Evolutionary conservation across 2,888 invertebrate genomes (phyloP).

Genomic region (Drepanosiphum platanoidis): DNA sequence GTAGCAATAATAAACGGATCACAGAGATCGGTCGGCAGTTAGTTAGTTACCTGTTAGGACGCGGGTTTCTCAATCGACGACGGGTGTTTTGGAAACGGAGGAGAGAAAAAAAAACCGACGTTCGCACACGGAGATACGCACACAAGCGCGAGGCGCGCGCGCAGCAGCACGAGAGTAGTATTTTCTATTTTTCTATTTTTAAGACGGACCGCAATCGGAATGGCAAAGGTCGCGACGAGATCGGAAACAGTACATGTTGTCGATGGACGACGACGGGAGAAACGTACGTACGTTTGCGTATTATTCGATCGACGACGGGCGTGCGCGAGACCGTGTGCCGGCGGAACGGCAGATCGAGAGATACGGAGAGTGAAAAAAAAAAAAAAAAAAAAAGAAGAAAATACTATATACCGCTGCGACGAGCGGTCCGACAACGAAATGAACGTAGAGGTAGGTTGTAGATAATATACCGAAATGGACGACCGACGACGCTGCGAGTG

Average conservation of each 20-base stretch:
- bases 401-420: not conserved
- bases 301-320: too few species aligned
- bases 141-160: not conserved
- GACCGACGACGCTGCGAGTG: not conserved
- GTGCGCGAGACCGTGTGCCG: not conserved
- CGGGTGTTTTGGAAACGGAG: not conserved
- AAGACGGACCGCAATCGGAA: constrained; percentile 35
- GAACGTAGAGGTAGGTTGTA: too few species aligned
- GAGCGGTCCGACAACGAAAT: not conserved
- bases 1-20: too few species aligned
- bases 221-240: constrained; percentile 42
- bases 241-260: constrained; percentile 26
- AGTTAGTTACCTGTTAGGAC: not conserved
- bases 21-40: too few species aligned
- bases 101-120: not conserved
- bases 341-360: not conserved
- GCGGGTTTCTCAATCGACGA: not conserved
- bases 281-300: not conserved
- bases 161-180: too few species aligned
- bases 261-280: not conserved
- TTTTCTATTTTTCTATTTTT: constrained; percentile 49
- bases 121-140: not conserved
- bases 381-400: too few species aligned
- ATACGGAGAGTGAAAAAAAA: not conserved
- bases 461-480: too few species aligned